A percentile compares a stretch with the other conserved stretches of the same genome.
phyloP scores from a whole-genome alignment of 1,140 invertebrate genomes.

The Andrena cerasifolii region DNA sequence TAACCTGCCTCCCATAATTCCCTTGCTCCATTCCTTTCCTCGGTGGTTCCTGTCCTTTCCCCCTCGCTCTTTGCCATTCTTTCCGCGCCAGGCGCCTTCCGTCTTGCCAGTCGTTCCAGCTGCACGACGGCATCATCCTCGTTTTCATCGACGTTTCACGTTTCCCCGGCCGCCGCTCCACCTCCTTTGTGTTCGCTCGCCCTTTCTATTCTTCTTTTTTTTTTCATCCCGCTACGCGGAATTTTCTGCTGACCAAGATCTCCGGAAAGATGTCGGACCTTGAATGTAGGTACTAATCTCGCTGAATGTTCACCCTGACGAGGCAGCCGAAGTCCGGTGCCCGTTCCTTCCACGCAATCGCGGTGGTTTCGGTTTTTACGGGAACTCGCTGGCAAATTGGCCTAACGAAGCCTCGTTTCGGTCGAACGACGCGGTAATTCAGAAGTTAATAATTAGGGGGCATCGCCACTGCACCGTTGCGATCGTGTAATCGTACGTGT shows the following conservation, averaged over 20 bases:
- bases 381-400: not conserved
- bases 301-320: not conserved
- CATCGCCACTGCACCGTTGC: no score
- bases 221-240: not conserved
- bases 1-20: constrained; percentile 9
- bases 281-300: not conserved
- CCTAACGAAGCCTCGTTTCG: not conserved
- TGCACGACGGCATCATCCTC: constrained; percentile 29
- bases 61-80: not conserved
- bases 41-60: not conserved
- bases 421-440: not conserved
- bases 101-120: constrained; percentile 20
- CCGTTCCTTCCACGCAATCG: no score
- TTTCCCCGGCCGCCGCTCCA: not conserved
- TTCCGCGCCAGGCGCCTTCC: not conserved
- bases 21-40: not conserved
- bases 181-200: not conserved
- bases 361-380: not conserved
- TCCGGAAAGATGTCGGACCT: no score
- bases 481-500: constrained; percentile 23
- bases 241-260: constrained; percentile 20
- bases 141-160: not conserved
- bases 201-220: not conserved
- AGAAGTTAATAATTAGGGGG: constrained; percentile 11
- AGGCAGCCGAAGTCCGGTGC: not conserved